A percentile compares a stretch with the other conserved stretches of the same genome.
Conservation (phyloP, 2,888 invertebrate species). For the Ochlodes sylvanus region DNA sequence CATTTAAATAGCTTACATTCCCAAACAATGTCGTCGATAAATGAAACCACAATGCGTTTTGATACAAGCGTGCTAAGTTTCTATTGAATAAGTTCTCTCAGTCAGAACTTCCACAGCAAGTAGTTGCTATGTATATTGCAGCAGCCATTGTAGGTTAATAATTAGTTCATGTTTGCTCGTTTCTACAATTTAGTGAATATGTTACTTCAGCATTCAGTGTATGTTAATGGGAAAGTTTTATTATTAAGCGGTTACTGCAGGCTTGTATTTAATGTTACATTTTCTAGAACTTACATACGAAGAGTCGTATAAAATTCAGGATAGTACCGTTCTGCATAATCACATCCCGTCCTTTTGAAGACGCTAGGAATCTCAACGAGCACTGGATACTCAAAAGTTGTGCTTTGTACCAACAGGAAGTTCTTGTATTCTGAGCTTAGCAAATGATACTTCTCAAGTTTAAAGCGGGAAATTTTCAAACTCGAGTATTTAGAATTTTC, state of each 20-base stretch:
- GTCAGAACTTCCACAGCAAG: background rate
- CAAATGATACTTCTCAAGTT: constrained; percentile 35
- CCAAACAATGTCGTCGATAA: background rate
- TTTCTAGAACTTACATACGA: background rate
- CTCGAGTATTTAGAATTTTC: constrained; percentile 26
- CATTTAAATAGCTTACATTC: background rate
- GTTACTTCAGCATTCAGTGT: background rate
- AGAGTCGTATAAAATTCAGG: background rate
- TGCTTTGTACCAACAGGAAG: constrained; percentile 27
- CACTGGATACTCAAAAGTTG: constrained; percentile 32
- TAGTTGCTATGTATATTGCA: constrained; percentile 1
- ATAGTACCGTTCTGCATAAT: constrained; percentile 22
- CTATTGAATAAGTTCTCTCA: constrained; percentile 11
- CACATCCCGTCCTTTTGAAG: constrained; percentile 26
- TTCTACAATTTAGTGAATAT: background rate
- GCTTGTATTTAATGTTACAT: background rate
- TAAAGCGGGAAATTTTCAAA: constrained; percentile 17
- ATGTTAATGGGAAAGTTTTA: background rate
- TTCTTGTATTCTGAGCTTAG: constrained; percentile 26
- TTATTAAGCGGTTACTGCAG: background rate
- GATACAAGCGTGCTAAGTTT: constrained; percentile 5
- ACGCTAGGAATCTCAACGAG: constrained; percentile 24
- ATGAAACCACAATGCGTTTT: background rate
- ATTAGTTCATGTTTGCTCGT: background rate
- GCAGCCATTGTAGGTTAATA: background rate